Percentiles rank a stretch among this genome's conserved stretches.
These are phyloP conservation scores for Halictus ligatus DNA, from an alignment of 2,888 invertebrate genomes.

Conservation along the genomic window DNA sequence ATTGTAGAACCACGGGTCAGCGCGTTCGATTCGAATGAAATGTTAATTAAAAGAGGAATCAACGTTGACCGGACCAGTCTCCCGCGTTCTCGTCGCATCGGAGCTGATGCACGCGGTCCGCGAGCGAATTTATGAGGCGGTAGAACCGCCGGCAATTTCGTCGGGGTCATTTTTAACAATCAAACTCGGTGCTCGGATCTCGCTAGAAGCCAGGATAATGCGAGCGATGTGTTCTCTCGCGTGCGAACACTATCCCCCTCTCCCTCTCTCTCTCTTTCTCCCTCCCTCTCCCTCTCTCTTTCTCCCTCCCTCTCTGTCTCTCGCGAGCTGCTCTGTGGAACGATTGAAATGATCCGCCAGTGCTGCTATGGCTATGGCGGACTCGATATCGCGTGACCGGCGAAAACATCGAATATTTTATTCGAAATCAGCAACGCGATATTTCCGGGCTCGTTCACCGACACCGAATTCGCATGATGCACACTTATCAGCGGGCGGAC, in stretches of 20 bases:
- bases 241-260: too few species aligned
- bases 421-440: constrained; percentile 8
- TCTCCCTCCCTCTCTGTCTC: background rate
- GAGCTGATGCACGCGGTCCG: background rate
- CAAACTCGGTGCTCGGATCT: background rate
- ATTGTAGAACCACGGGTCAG: background rate
- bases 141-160: background rate
- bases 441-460: constrained; percentile 2
- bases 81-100: background rate
- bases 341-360: background rate
- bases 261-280: too few species aligned
- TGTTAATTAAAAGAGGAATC: constrained; percentile 13
- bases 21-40: constrained; percentile 15
- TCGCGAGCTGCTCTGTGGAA: background rate
- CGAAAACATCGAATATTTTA: constrained; percentile 22
- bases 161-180: background rate
- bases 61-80: background rate
- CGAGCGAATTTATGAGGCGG: background rate
- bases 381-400: background rate
- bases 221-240: background rate
- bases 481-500: constrained; percentile 24
- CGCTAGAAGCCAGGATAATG: constrained; percentile 6
- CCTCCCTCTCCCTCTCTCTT: too few species aligned
- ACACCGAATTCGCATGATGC: constrained; percentile 13
- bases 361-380: background rate